Evolutionary conservation across 2,113 vertebrate species (phyloP).

Genomic region (Mormyrus lacerda): DNA sequence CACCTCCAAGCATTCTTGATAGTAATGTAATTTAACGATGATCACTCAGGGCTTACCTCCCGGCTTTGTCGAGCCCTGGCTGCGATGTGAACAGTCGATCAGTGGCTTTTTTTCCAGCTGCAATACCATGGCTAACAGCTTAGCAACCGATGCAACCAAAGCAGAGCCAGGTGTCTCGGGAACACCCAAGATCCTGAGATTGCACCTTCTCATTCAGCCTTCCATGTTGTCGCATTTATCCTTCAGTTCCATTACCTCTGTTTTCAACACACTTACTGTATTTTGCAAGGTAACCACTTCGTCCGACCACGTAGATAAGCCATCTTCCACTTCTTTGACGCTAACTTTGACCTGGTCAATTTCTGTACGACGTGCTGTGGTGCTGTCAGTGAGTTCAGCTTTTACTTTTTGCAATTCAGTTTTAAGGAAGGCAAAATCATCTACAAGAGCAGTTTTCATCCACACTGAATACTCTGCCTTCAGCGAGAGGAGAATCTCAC

Average conservation of each 20-base stretch:
- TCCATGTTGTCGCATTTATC: neutral
- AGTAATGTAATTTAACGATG: neutral
- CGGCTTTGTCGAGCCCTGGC: neutral
- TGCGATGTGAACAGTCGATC: neutral
- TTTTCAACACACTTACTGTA: conserved; percentile 5
- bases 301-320: too few relatives aligned
- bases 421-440: too few relatives aligned
- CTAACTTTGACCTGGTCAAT: too few relatives aligned
- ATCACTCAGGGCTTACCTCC: neutral
- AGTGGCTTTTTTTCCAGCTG: neutral
- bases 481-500: too few relatives aligned
- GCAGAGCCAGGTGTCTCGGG: neutral
- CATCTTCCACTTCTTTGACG: too few relatives aligned
- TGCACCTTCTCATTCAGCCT: conserved; percentile 7
- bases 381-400: too few relatives aligned
- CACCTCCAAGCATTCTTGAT: neutral
- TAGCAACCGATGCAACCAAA: neutral
- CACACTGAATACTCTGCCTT: too few relatives aligned
- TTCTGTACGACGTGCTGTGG: too few relatives aligned
- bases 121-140: neutral
- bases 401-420: too few relatives aligned
- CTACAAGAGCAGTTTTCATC: too few relatives aligned
- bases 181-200: neutral
- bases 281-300: too few relatives aligned
- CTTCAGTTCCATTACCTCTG: neutral